Evolutionary conservation across 2,113 vertebrate species (phyloP).

Genomic region (Clarias magur): DNA sequence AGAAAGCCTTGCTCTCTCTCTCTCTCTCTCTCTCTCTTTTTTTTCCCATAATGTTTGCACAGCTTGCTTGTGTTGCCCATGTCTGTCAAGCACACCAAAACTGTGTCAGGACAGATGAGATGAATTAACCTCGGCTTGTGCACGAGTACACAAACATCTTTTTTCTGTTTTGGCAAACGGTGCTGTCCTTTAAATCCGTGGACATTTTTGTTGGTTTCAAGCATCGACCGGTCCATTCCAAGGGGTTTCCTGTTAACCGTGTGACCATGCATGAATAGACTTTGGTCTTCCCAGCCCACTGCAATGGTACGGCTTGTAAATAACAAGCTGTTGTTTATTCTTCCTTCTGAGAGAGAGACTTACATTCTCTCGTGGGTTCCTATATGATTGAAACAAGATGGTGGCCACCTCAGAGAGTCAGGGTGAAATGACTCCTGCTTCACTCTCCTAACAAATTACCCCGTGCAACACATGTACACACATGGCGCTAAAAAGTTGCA

Average conservation of each 20-base stretch:
- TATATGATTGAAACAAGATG: constrained; percentile 53
- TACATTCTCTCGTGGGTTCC: constrained; percentile 29
- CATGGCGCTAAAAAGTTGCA: constrained; percentile 20
- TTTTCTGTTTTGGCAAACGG: constrained; percentile 43
- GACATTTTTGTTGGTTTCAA: constrained; percentile 32
- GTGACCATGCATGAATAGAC: constrained; percentile 34
- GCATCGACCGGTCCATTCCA: constrained; percentile 36
- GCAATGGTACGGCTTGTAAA: constrained; percentile 44
- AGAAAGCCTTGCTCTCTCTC: constrained; percentile 48
- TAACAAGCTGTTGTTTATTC: constrained; percentile 48
- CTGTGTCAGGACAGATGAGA: constrained; percentile 70
- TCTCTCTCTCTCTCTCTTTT: constrained; percentile 32
- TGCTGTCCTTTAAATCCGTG: constrained; percentile 33
- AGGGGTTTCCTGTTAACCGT: constrained; percentile 43
- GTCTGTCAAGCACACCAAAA: constrained; percentile 71
- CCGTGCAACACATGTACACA: constrained; percentile 12
- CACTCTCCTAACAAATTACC: constrained; percentile 38
- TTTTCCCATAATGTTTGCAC: constrained; percentile 70
- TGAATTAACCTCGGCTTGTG: constrained; percentile 59
- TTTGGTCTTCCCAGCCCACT: constrained; percentile 8
- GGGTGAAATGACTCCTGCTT: constrained; percentile 26
- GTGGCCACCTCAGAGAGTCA: constrained; percentile 32
- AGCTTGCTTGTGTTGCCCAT: constrained; percentile 75
- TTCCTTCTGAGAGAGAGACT: constrained; percentile 26
- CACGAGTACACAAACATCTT: constrained; percentile 62